Evolutionary conservation across 1,140 invertebrate genomes (phyloP).

Genomic region (Drepana arcuata): DNA sequence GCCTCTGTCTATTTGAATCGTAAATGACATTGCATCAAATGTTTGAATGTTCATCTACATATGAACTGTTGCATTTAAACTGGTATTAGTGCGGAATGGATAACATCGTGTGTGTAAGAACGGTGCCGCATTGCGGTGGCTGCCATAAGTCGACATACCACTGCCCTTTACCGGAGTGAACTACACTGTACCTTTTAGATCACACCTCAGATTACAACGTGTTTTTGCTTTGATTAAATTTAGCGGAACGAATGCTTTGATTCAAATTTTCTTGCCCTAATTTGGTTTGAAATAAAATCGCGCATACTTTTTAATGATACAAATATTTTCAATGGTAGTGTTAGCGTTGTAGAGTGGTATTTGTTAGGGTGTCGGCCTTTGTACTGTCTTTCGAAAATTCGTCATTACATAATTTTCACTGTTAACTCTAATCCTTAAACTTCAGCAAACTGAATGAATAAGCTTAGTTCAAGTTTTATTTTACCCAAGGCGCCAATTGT

Average conservation of each 20-base stretch:
- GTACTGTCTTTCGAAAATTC: too few relatives aligned
- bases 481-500: too few relatives aligned
- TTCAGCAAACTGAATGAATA: too few relatives aligned
- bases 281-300: not conserved
- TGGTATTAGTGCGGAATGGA: constrained; percentile 47
- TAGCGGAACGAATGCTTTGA: not conserved
- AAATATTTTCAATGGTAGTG: too few relatives aligned
- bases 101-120: constrained; percentile 50
- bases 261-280: not conserved
- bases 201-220: not conserved
- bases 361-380: too few relatives aligned
- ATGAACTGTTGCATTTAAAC: too few relatives aligned
- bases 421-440: too few relatives aligned
- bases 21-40: constrained; percentile 25
- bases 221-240: not conserved
- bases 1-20: too few relatives aligned
- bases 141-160: constrained; percentile 59
- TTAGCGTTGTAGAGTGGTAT: too few relatives aligned
- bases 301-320: not conserved
- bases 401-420: too few relatives aligned
- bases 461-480: too few relatives aligned
- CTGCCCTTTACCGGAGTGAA: constrained; percentile 50
- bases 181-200: constrained; percentile 35
- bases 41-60: too few relatives aligned
- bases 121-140: constrained; percentile 63